Evolutionary conservation across 2,888 invertebrate genomes (phyloP).

Genomic region (Aspidiotus destructor): DNA sequence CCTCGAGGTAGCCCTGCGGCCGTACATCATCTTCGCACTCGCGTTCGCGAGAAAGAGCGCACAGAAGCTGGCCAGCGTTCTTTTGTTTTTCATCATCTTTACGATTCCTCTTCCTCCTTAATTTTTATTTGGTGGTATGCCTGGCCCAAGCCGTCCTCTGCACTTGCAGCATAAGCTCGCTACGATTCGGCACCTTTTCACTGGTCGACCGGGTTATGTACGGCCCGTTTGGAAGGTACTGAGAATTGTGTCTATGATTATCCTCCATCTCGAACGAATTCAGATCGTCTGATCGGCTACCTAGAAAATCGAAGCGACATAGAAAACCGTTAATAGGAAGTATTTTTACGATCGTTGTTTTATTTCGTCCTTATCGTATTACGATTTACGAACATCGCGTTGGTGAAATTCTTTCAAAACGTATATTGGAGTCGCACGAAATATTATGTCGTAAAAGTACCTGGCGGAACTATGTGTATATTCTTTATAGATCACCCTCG

Average conservation of each 20-base stretch:
- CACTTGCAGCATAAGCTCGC: conserved; percentile 73
- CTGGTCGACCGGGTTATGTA: conserved; percentile 69
- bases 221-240: conserved; percentile 43
- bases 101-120: background rate
- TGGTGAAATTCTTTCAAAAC: no score
- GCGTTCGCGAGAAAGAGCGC: no score
- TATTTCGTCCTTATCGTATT: no score
- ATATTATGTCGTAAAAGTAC: no score
- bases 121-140: conserved; percentile 69
- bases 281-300: conserved; percentile 39
- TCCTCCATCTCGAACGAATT: conserved; percentile 48
- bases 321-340: no score
- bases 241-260: conserved; percentile 20
- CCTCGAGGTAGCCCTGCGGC: no score
- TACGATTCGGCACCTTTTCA: conserved; percentile 74
- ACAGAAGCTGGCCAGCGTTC: background rate
- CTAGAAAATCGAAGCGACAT: background rate
- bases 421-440: no score
- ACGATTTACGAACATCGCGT: no score
- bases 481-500: no score
- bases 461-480: no score
- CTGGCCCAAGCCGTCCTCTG: conserved; percentile 74
- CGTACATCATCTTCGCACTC: no score
- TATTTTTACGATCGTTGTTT: no score
- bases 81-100: background rate